Base-by-base conservation (phyloP, 92 coral and sea anemone genomes). In the Pocillopora grandis region DNA sequence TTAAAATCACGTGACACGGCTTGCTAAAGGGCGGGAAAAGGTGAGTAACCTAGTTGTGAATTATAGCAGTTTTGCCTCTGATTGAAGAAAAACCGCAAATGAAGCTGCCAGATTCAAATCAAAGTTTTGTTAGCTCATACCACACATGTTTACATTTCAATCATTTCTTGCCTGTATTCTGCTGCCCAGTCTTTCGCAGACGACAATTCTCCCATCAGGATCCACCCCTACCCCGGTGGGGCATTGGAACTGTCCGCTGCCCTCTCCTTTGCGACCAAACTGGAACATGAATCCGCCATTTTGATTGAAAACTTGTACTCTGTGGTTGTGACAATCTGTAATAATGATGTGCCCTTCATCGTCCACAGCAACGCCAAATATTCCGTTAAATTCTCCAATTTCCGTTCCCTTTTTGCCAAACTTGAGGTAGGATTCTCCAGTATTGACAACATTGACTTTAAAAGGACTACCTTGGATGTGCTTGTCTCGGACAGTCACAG, bases 401-500 rank as follows among this genome's bases (percentile, higher is more conserved):
- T 96, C 95, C 52, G 90, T 87, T 35, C 99, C 99, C 52, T 96
- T 96, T 72, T 89, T 87, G 12, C 99, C 99, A 78, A 96, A 96
- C 83, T 92, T 92, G 55, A 96, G 89, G 68, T 86, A 88, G 4
- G 91, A 81, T 71, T 87, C 97, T 3, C 98, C 99, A 23, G 92
- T 84, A 88, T 93, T 92, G 76, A 95, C 91, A 37, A 94, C 99
- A 64, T 96, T 95, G 3, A 96, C 98, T 83, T 92, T 94, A 71
- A 94, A 96, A 23, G 99, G 99, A 75, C 99, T 96, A 65, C 99
- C 99, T 84, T 96, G 99, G 37, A 96, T 93, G 90, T 96, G 99
- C 74, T 96, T 95, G 89, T 96, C 98, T 79, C 98, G 98, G 66
- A 96, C 98, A 17, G 97, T 94, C 52, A 96, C 99, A 42, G 99